Evolutionary conservation across 2,797 vertebrate genomes (phyloP).

Genomic region (Lindbergichthys nudifrons): DNA sequence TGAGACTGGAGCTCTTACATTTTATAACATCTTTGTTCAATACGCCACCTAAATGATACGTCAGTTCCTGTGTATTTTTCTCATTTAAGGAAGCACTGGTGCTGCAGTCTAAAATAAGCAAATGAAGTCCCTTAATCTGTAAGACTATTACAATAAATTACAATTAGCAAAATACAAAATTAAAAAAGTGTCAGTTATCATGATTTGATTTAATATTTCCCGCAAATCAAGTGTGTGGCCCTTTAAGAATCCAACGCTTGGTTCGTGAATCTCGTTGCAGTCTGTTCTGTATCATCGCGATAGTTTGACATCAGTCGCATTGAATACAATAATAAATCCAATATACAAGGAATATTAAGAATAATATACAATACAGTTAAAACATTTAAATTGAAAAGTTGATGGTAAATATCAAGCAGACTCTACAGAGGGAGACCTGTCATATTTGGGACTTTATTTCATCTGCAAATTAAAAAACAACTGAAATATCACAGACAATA

Average conservation of each 20-base stretch:
- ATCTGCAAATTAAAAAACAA: no score
- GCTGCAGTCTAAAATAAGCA: background rate
- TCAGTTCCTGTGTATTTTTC: conserved; percentile 70
- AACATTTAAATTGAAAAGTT: no score
- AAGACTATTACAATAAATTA: background rate
- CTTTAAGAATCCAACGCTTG: conserved; percentile 68
- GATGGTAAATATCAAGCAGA: no score
- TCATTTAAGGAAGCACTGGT: background rate
- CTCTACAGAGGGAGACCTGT: no score
- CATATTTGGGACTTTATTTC: no score
- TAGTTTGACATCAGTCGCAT: no score
- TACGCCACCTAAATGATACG: conserved; percentile 53
- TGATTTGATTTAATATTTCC: fast-evolving
- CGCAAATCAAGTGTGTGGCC: conserved; percentile 14
- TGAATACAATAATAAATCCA: no score
- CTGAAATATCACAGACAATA: no score
- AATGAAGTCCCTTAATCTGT: fast-evolving
- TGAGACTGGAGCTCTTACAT: conserved; percentile 18
- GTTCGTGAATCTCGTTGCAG: conserved; percentile 64
- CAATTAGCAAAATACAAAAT: background rate
- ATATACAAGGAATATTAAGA: no score
- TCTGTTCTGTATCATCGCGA: conserved; percentile 1
- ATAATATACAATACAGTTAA: no score
- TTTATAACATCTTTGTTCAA: conserved; percentile 53
- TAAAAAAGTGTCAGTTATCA: background rate